Conservation (phyloP, 2,888 invertebrate species). For the Apomyelois bistriatella region DNA sequence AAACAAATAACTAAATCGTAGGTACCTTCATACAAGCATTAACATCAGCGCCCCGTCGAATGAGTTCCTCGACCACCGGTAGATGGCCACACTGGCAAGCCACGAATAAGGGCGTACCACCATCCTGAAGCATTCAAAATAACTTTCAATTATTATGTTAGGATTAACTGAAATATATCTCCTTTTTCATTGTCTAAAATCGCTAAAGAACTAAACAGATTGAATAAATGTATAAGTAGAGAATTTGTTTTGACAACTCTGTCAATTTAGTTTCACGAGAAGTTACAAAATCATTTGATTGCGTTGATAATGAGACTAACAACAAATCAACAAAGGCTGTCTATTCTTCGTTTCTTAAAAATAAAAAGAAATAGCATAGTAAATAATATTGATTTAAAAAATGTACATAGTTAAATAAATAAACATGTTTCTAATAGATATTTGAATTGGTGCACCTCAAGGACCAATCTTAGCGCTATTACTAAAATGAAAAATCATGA, state of each 20-base stretch:
- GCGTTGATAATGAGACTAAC: no score
- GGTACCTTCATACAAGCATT: constrained; percentile 93
- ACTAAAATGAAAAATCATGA: no score
- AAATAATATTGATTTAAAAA: neutral
- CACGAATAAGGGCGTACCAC: constrained; percentile 96
- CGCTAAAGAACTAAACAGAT: no score
- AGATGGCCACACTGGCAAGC: constrained; percentile 95
- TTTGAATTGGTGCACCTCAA: neutral
- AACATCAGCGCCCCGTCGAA: constrained; percentile 89
- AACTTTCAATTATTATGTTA: neutral
- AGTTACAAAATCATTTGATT: no score
- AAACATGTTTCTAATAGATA: no score
- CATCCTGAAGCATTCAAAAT: constrained; percentile 82
- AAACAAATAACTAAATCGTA: constrained; percentile 11
- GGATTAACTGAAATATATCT: no score
- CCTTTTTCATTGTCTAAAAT: no score
- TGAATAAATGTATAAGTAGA: no score
- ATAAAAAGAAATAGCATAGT: neutral
- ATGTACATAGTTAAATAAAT: neutral
- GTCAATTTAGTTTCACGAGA: no score
- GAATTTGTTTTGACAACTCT: no score
- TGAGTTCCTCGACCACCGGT: constrained; percentile 91
- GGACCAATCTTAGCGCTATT: neutral
- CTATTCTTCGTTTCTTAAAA: no score
- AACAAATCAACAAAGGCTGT: no score